Evolutionary conservation across 2,888 invertebrate genomes (phyloP).

Genomic region (Galerucella pusilla): DNA sequence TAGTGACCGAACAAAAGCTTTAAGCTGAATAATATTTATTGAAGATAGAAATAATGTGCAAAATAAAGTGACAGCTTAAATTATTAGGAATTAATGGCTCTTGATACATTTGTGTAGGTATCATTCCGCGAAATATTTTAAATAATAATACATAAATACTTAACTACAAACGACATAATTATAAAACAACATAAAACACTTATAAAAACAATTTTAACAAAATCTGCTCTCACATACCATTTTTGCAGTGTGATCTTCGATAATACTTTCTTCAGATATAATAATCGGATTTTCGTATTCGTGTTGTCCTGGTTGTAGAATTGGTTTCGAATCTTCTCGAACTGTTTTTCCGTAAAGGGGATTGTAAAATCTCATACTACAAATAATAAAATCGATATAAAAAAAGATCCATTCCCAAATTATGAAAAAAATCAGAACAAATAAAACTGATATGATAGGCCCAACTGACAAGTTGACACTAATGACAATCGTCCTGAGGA

Average conservation of each 20-base stretch:
- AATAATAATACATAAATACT: background rate
- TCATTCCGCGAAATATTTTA: background rate
- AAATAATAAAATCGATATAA: background rate
- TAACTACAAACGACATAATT: constrained; percentile 3
- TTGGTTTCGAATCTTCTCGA: constrained; percentile 50
- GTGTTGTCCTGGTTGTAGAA: constrained; percentile 58
- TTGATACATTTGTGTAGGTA: too few relatives aligned
- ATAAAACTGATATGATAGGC: too few relatives aligned
- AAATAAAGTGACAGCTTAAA: too few relatives aligned
- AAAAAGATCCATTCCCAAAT: background rate
- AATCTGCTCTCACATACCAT: constrained; percentile 3
- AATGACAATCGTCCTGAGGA: too few relatives aligned
- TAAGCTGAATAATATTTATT: background rate
- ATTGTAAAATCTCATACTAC: constrained; percentile 61
- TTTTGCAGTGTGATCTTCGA: constrained; percentile 16
- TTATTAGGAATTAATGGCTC: too few relatives aligned
- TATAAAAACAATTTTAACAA: constrained; percentile 25
- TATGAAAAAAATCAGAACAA: too few relatives aligned
- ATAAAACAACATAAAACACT: background rate
- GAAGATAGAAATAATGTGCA: background rate
- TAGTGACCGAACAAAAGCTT: background rate
- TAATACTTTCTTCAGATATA: constrained; percentile 26
- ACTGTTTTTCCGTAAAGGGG: constrained; percentile 54
- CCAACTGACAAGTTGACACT: too few relatives aligned
- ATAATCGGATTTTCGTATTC: constrained; percentile 59